Evolutionary conservation across 2,888 invertebrate species (phyloP).

Genomic region (Melanchra persicariae): DNA sequence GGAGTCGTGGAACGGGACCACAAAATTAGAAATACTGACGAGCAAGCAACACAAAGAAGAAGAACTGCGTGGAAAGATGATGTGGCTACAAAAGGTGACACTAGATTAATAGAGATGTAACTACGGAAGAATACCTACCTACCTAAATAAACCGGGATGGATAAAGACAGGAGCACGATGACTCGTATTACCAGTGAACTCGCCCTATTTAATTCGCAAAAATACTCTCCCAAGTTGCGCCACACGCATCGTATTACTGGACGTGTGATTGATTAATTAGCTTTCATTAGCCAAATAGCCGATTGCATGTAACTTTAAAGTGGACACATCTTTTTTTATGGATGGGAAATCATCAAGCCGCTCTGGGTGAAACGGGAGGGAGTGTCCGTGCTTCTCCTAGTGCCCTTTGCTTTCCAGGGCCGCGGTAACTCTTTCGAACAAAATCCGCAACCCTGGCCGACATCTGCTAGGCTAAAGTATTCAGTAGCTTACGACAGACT

Average conservation of each 20-base stretch:
- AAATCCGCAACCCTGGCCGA: no score
- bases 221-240: constrained; percentile 39
- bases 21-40: not conserved
- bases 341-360: no score
- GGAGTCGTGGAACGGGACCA: not conserved
- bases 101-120: not conserved
- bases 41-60: not conserved
- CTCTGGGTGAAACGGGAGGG: no score
- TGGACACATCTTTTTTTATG: no score
- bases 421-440: no score
- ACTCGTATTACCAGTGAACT: constrained; percentile 1
- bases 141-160: not conserved
- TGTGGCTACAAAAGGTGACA: not conserved
- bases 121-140: no score
- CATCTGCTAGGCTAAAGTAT: no score
- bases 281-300: constrained; percentile 15
- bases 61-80: constrained; percentile 1
- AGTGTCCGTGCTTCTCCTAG: no score
- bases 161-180: not conserved
- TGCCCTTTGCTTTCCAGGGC: no score
- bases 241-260: constrained; percentile 21
- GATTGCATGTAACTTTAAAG: no score
- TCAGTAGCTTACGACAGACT: no score
- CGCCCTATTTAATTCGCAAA: constrained; percentile 17
- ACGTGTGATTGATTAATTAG: constrained; percentile 39